Evolutionary conservation across 2,113 vertebrate genomes (phyloP).

Genomic region (Anseranas semipalmata): DNA sequence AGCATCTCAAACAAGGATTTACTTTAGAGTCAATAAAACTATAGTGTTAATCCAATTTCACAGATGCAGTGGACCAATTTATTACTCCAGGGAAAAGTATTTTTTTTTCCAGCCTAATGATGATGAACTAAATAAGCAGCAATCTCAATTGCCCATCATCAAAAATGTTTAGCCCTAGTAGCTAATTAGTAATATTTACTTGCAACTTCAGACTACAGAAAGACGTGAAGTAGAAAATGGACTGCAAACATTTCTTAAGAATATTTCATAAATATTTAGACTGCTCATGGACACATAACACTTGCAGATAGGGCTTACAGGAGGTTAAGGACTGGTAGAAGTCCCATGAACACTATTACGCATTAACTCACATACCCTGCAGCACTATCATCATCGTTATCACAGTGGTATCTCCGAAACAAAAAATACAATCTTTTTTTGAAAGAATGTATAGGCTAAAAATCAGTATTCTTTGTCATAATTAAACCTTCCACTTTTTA

Average conservation of each 20-base stretch:
- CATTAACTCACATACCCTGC: not conserved
- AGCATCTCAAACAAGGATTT: constrained; percentile 11
- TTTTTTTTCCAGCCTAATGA: not conserved
- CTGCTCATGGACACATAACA: not conserved
- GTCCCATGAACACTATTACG: not conserved
- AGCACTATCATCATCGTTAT: not conserved
- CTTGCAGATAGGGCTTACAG: too few relatives aligned
- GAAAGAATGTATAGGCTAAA: not conserved
- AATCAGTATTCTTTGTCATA: not conserved
- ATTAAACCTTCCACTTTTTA: not conserved
- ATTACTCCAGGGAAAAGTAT: not conserved
- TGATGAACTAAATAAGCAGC: not conserved
- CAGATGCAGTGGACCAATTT: not conserved
- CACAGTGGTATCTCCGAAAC: not conserved
- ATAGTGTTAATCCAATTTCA: constrained; percentile 17
- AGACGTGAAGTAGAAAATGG: not conserved
- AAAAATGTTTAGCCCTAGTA: not conserved
- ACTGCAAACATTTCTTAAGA: not conserved
- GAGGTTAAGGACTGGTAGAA: not conserved
- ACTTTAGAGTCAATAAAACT: not conserved
- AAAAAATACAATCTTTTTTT: not conserved
- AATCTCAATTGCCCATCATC: not conserved
- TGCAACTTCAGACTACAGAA: not conserved
- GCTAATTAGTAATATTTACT: not conserved
- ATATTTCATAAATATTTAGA: too few relatives aligned